These are phyloP conservation scores for Cosmopolites sordidus DNA, from an alignment of 2,888 invertebrate genomes.

Conservation along the genomic window DNA sequence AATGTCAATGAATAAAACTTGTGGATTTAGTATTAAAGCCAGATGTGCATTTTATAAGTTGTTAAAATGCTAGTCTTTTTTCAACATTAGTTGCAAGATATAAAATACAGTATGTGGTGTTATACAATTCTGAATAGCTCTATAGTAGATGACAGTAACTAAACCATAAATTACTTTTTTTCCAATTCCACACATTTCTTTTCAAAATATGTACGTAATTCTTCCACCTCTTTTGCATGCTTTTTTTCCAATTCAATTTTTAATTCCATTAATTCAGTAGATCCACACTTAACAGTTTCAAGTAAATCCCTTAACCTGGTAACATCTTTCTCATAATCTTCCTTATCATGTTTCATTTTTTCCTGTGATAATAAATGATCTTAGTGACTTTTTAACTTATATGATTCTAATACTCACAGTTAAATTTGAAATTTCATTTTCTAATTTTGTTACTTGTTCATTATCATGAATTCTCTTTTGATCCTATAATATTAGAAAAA, in stretches of 20 bases:
- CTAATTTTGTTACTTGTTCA: conserved; percentile 10
- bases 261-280: conserved; percentile 54
- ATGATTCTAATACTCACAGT: conserved; percentile 36
- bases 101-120: no score
- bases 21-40: no score
- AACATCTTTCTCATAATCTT: conserved; percentile 54
- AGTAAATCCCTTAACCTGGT: conserved; percentile 54
- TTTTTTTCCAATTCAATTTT: conserved; percentile 59
- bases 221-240: conserved; percentile 74
- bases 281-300: conserved; percentile 56
- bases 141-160: no score
- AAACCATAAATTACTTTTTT: conserved; percentile 63
- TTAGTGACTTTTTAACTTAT: no score
- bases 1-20: no score
- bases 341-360: conserved; percentile 51
- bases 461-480: not conserved
- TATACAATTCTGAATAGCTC: no score
- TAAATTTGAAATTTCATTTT: conserved; percentile 35
- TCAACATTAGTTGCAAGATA: no score
- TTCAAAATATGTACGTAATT: conserved; percentile 74
- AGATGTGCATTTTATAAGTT: no score
- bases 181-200: conserved; percentile 75
- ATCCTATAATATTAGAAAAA: conserved; percentile 8
- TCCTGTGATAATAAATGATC: conserved; percentile 21
- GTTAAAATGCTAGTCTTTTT: no score